phyloP scores from a whole-genome alignment of 2,113 vertebrate species.

The Saimiri boliviensis region DNA sequence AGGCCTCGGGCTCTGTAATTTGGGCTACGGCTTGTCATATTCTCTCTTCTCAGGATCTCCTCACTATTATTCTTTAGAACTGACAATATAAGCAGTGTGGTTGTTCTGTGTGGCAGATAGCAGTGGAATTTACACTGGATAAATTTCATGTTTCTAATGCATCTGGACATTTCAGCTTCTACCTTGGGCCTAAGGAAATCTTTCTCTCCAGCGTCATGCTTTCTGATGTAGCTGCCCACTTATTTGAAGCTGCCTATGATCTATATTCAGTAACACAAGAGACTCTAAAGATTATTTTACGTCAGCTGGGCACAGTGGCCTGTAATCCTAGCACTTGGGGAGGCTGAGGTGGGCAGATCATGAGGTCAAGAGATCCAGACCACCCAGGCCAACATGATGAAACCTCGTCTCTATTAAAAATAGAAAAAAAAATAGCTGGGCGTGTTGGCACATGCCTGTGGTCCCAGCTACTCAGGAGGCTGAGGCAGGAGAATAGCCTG shows the following conservation, averaged over 20 bases:
- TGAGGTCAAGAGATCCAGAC: too few species aligned
- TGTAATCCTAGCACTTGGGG: too few species aligned
- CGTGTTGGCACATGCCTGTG: too few species aligned
- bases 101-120: background rate
- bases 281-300: background rate
- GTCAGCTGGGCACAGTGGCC: too few species aligned
- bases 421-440: too few species aligned
- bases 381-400: too few species aligned
- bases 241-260: background rate
- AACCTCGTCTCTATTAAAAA: too few species aligned
- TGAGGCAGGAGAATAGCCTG: too few species aligned
- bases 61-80: background rate
- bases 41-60: background rate
- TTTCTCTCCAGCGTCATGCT: background rate
- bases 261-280: background rate
- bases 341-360: too few species aligned
- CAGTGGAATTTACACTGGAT: background rate
- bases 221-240: background rate
- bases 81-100: background rate
- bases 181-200: background rate
- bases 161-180: background rate
- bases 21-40: rapidly evolving
- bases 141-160: background rate
- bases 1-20: background rate
- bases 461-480: too few species aligned